Base-by-base conservation (phyloP, 2,888 invertebrate genomes). In the Uloborus plumipes region DNA sequence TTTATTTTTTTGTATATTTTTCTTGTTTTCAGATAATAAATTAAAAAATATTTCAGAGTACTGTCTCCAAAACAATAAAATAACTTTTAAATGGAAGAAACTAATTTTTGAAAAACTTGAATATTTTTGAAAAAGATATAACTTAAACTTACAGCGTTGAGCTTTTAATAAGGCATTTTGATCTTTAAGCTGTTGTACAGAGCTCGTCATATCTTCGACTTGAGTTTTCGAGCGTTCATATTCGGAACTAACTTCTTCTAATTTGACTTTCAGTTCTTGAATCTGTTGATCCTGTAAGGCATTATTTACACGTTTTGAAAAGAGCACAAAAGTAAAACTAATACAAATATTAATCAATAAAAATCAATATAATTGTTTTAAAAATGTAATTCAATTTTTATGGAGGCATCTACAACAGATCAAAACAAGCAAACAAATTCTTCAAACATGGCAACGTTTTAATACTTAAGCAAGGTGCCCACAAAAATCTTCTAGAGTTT, bases 131-230 rank as follows among this genome's bases (percentile, higher is more conserved):
- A 39, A 9, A 1, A 4, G 31, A 31, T 31, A 31, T 31, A 31
- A 31, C 7, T 31, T 31, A 22, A 51, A 64, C 64, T 64, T 75
- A 84, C 84, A 65, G 70, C 75, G 64, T 58, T 84, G 84, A 85
- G 95, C 95, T 88, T 94, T 94, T 0, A 97, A 90, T 15, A 97
- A 90, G 0, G 95, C 93, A 89, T 95, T 97, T 89, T 97, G 96
- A 89, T 97, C 97, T 86, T 92, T 92, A 4, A 97, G 90, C 86
- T 94, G 94, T 0, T 93, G 92, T 86, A 94, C 92, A 0, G 93
- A 92, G n/a, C 92, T 90, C 85, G 91, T 90, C 7, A 94, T 91
- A 88, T 96, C 94, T 84, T 92, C 91, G 0, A 94, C 87, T 86
- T 92, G 91, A 64, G 80, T 85, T 65, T 87, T 85, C 4, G 86